Conservation (phyloP, 2,888 invertebrate species). For the Polylopha cassiicola region DNA sequence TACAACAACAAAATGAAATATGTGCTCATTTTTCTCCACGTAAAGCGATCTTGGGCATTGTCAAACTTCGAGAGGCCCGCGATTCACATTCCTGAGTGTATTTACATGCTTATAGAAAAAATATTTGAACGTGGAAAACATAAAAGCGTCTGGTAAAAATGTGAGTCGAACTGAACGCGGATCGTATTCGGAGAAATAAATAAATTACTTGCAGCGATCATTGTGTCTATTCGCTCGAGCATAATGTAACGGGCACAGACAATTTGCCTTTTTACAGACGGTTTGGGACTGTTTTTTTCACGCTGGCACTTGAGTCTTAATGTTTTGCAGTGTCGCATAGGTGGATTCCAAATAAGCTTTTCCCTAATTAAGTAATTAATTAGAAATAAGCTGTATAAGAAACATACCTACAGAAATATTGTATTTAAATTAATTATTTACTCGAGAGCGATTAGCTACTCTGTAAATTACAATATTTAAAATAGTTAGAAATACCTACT, state of each 20-base stretch:
- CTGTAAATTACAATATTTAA: too few relatives aligned
- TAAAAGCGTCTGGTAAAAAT: conserved; percentile 33
- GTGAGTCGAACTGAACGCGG: conserved; percentile 34
- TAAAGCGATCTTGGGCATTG: conserved; percentile 54
- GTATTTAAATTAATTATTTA: too few relatives aligned
- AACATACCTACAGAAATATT: too few relatives aligned
- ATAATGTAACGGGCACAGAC: conserved; percentile 27
- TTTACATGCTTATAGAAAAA: conserved; percentile 46
- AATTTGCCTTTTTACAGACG: conserved; percentile 24
- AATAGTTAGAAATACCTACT: too few relatives aligned
- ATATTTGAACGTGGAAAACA: conserved; percentile 42
- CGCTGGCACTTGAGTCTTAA: conserved; percentile 25
- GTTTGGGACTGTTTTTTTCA: conserved; percentile 21
- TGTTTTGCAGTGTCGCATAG: too few relatives aligned
- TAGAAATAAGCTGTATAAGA: too few relatives aligned
- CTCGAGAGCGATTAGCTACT: too few relatives aligned
- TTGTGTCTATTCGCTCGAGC: conserved; percentile 30
- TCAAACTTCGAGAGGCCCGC: conserved; percentile 49
- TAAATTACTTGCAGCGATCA: conserved; percentile 31
- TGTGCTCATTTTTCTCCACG: conserved; percentile 49
- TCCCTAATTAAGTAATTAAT: too few relatives aligned
- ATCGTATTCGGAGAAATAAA: conserved; percentile 34
- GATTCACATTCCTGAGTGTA: conserved; percentile 44
- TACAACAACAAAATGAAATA: conserved; percentile 49
- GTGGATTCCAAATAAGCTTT: too few relatives aligned